phyloP scores from a whole-genome alignment of 2,797 vertebrate species.

The Myotis findleyi region DNA sequence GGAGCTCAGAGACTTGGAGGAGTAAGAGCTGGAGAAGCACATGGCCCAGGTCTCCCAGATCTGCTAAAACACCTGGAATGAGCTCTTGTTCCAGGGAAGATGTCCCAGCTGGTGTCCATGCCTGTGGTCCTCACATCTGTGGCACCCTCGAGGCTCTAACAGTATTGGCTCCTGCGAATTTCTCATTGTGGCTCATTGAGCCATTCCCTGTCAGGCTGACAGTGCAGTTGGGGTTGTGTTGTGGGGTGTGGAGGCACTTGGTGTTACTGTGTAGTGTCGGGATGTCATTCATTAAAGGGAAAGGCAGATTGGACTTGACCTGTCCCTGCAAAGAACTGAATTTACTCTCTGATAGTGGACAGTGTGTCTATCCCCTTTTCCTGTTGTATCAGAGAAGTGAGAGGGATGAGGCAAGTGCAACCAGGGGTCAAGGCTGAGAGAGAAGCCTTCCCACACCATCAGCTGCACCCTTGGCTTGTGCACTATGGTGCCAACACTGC shows the following conservation, averaged over 20 bases:
- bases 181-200: neutral
- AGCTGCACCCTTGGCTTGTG: neutral
- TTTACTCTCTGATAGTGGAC: neutral
- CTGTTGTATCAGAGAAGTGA: neutral
- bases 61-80: neutral
- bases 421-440: neutral
- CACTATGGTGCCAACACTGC: neutral
- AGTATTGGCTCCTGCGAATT: neutral
- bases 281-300: neutral
- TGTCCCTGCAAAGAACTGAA: neutral
- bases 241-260: neutral
- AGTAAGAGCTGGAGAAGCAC: neutral
- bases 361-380: neutral
- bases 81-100: neutral
- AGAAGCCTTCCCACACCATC: neutral
- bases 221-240: too few relatives aligned
- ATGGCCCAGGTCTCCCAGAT: neutral
- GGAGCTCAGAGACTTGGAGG: neutral
- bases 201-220: neutral
- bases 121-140: neutral
- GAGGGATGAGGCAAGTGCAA: neutral
- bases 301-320: neutral
- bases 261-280: neutral
- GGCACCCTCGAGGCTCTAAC: neutral
- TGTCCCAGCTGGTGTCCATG: neutral